phyloP scores from a whole-genome alignment of 2,888 invertebrate genomes.

The Papilio gigon region DNA sequence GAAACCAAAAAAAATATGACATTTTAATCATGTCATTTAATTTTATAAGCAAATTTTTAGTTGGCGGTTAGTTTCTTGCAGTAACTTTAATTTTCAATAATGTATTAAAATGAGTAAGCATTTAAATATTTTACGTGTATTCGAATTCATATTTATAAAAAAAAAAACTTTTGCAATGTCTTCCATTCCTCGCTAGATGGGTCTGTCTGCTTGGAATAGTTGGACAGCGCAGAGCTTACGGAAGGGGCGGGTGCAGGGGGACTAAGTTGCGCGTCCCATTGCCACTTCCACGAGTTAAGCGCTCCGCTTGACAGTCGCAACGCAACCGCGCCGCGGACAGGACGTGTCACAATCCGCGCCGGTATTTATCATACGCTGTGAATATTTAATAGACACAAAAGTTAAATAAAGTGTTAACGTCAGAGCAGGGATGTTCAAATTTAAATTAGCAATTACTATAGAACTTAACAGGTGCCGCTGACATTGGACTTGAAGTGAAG shows the following conservation, averaged over 20 bases:
- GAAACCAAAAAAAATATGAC: not conserved
- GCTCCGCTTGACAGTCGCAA: constrained; percentile 74
- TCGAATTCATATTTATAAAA: not conserved
- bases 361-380: constrained; percentile 71
- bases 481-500: constrained; percentile 70
- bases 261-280: constrained; percentile 72
- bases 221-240: constrained; percentile 57
- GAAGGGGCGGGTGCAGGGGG: constrained; percentile 59
- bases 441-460: constrained; percentile 49
- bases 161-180: not conserved
- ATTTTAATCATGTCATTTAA: not conserved
- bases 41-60: not conserved
- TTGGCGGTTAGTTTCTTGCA: not conserved
- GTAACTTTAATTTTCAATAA: not conserved
- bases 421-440: constrained; percentile 46
- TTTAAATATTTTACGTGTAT: not conserved
- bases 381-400: constrained; percentile 74
- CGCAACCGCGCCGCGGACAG: constrained; percentile 70
- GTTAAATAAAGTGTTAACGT: constrained; percentile 40
- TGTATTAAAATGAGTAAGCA: not conserved
- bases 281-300: constrained; percentile 73
- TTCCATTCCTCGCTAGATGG: constrained; percentile 64
- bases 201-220: constrained; percentile 52
- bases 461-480: constrained; percentile 53
- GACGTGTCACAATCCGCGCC: constrained; percentile 65